Evolutionary conservation across 2,888 invertebrate species (phyloP).

Genomic region (Leptopilina syphax): DNA sequence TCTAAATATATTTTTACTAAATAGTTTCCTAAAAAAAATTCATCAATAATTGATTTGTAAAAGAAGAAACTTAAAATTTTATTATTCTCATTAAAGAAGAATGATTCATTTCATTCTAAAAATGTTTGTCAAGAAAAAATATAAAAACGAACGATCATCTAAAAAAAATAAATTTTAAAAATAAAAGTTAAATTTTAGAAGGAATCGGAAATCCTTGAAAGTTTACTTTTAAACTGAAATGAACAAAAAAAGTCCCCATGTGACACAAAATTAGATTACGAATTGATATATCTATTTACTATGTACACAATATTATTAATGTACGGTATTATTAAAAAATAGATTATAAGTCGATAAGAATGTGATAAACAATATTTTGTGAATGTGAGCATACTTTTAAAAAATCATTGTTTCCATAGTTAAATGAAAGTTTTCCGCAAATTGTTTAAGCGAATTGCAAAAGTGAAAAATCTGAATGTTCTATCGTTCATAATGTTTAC

Average conservation of each 20-base stretch:
- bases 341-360: conserved; percentile 43
- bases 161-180: not conserved
- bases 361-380: conserved; percentile 27
- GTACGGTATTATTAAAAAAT: conserved; percentile 50
- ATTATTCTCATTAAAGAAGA: too few relatives aligned
- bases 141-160: not conserved
- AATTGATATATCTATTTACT: not conserved
- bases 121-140: not conserved
- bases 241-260: too few relatives aligned
- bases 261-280: not conserved
- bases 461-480: conserved; percentile 35
- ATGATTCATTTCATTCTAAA: not conserved
- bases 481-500: conserved; percentile 33
- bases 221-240: too few relatives aligned
- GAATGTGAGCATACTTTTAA: conserved; percentile 38
- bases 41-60: too few relatives aligned
- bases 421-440: conserved; percentile 10
- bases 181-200: not conserved
- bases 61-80: too few relatives aligned
- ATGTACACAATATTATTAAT: conserved; percentile 42
- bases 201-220: not conserved
- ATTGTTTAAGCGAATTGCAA: not conserved
- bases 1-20: too few relatives aligned
- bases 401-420: conserved; percentile 28
- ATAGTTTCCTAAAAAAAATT: too few relatives aligned